phyloP scores from a whole-genome alignment of 2,113 vertebrate species.

The Gavialis gangeticus region DNA sequence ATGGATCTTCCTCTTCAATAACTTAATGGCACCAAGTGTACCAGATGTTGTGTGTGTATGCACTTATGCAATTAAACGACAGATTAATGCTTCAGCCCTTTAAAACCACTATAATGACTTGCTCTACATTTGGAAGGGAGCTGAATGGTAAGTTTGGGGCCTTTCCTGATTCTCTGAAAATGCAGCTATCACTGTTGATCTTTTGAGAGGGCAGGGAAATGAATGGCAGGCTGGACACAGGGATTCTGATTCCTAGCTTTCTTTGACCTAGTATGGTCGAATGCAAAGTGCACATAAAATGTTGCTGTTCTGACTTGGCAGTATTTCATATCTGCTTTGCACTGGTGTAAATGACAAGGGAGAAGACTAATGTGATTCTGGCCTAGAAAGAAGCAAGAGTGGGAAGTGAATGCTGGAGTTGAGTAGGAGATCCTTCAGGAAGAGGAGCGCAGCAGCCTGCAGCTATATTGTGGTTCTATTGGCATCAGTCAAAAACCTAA shows the following conservation, averaged over 20 bases:
- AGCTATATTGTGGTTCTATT: background rate
- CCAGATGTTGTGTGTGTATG: background rate
- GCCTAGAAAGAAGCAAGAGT: background rate
- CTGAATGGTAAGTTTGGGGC: background rate
- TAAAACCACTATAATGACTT: background rate
- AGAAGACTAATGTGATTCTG: background rate
- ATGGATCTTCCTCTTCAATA: background rate
- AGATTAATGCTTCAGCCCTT: background rate
- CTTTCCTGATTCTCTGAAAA: background rate
- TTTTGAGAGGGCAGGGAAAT: background rate
- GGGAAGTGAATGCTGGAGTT: background rate
- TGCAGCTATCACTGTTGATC: no score
- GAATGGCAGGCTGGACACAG: background rate
- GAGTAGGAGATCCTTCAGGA: background rate
- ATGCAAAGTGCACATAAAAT: no score
- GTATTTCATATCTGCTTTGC: fast-evolving
- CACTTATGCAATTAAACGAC: background rate
- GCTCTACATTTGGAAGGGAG: background rate
- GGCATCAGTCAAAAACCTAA: background rate
- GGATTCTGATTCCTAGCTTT: background rate
- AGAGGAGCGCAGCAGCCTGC: background rate
- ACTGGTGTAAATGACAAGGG: background rate
- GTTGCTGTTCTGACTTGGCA: background rate
- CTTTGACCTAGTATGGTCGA: background rate
- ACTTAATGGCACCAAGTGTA: background rate